These are phyloP conservation scores for Spisula subtruncata DNA, from an alignment of 2,888 invertebrate genomes.

Conservation along the genomic window DNA sequence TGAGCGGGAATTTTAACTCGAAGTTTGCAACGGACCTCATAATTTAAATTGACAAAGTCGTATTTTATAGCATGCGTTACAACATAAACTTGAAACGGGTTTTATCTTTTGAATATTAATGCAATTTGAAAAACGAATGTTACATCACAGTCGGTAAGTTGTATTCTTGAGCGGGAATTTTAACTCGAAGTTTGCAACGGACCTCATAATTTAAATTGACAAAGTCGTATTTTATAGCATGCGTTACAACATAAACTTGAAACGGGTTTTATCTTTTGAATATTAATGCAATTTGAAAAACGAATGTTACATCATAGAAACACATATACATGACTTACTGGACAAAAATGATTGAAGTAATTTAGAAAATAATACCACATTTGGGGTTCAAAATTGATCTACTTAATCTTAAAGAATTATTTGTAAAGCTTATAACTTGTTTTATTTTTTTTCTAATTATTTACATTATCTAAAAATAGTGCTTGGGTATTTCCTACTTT, in stretches of 20 bases:
- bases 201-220: neutral
- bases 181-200: slow-evolving; percentile 7
- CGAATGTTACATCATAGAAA: neutral
- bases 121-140: neutral
- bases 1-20: neutral
- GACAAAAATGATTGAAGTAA: neutral
- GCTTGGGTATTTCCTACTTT: neutral
- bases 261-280: neutral
- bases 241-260: neutral
- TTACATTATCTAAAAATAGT: neutral
- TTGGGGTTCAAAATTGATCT: neutral
- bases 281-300: neutral
- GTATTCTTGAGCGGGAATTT: neutral
- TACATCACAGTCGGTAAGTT: neutral
- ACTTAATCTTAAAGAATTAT: neutral
- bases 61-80: neutral
- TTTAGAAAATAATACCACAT: neutral
- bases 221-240: no score
- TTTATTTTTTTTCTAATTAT: neutral
- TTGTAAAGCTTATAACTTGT: neutral
- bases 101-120: neutral
- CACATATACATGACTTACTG: neutral
- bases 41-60: no score
- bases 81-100: neutral
- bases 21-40: slow-evolving; percentile 20